Base-by-base conservation (phyloP, 2,797 vertebrate genomes). In the Oophaga sylvatica region DNA sequence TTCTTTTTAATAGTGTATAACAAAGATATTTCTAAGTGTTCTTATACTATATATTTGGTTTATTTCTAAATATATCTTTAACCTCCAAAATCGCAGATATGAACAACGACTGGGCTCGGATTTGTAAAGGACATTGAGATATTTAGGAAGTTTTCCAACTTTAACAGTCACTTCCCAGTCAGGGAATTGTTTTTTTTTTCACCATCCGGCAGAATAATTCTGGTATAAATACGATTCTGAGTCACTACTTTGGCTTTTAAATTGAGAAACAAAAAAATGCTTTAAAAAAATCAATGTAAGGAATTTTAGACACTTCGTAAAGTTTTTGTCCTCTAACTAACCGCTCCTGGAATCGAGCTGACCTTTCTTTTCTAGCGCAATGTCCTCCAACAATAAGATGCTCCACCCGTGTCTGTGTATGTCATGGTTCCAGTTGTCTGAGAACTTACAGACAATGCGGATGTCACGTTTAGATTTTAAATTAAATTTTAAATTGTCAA, bases 271-370 rank as follows among this genome's bases (percentile, higher is more conserved):
- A 83, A 26, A 75, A 26, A 63, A 81, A 62, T 45, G 2, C 0
- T 41, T 41, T 41, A 41, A 41, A 41, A 41, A 41, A 76, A 65
- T 75, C n/a, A 83, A 78, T 48, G 45, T 53, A 60, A 88, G n/a
- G 81, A 45, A 83, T 80, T 59, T 71, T 20, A 84, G 77, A 75
- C 82, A 85, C 67, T 67, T 80, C 53, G 45, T 88, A 85, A 85
- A 85, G 45, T 84, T 84, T 75, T 35, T 68, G 26, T 41, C 75
- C 63, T 65, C 19, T 59, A 80, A 45, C 85, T 80, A 75, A 75
- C 60, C 41, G 87, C 87, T 88, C 79, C 82, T 85, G 87, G 68
- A 80, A 88, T 65, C 63, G 79, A 65, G 65, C 45, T 80, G 75
- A 80, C 87, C 65, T 84, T 83, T 80, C 59, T 12, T 59, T 56